Evolutionary conservation across 2,113 vertebrate genomes (phyloP).

Genomic region (Coptodon rendalli): DNA sequence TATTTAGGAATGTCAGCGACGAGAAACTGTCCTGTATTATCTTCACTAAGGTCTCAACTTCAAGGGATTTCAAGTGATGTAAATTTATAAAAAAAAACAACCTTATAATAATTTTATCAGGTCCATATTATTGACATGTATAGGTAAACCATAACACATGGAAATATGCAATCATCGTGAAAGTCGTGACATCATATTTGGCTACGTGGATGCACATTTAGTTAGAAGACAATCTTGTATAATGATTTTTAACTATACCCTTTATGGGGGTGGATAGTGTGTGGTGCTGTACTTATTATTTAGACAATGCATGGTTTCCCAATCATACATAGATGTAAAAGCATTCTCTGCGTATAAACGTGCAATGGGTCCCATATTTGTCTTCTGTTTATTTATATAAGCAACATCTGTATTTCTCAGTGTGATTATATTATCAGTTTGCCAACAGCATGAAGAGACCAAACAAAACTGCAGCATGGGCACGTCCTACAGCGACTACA

Average conservation of each 20-base stretch:
- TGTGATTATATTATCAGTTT: background rate
- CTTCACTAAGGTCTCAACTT: background rate
- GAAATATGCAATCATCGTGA: background rate
- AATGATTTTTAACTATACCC: background rate
- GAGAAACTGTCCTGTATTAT: background rate
- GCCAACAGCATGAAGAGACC: background rate
- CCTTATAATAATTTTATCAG: background rate
- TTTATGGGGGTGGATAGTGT: background rate
- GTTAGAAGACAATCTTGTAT: background rate
- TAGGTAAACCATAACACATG: background rate
- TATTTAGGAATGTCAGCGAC: rapidly evolving
- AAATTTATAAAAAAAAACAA: background rate
- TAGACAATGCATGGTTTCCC: background rate
- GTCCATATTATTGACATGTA: background rate
- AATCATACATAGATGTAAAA: background rate
- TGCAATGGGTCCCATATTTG: background rate
- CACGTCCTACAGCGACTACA: background rate
- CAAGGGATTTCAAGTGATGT: background rate
- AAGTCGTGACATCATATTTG: background rate
- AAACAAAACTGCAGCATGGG: background rate
- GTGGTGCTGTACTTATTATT: background rate
- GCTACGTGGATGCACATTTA: background rate
- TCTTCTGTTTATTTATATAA: background rate
- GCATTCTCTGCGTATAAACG: background rate
- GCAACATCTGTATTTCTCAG: background rate